phyloP scores from a whole-genome alignment of 2,113 vertebrate species.

The Perca flavescens region DNA sequence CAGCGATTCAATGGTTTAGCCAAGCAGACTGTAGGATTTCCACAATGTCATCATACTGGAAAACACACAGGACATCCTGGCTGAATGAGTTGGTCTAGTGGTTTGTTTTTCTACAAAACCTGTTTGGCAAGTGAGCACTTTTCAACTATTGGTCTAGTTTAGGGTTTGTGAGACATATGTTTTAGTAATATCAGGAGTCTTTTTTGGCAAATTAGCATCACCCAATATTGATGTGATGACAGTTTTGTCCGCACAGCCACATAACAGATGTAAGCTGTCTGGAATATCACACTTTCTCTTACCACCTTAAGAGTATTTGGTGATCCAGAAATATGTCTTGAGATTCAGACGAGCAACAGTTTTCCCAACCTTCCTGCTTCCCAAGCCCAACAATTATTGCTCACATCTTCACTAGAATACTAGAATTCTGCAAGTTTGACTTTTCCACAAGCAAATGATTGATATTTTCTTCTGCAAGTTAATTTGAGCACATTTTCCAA shows the following conservation, averaged over 20 bases:
- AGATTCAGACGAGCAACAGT: not conserved
- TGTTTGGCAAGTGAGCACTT: not conserved
- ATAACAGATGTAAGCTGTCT: slow-evolving; percentile 2
- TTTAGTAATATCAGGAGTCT: not conserved
- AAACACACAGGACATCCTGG: slow-evolving; percentile 8
- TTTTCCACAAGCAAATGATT: slow-evolving; percentile 18
- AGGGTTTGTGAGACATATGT: not conserved
- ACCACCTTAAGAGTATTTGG: not conserved
- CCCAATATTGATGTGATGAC: not conserved
- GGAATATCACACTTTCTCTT: not conserved
- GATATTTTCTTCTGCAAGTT: slow-evolving; percentile 23
- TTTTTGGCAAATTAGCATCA: not conserved
- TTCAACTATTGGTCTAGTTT: not conserved
- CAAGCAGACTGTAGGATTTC: slow-evolving; percentile 45
- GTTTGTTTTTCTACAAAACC: slow-evolving; percentile 3
- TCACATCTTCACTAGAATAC: not conserved
- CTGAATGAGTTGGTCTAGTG: slow-evolving; percentile 22
- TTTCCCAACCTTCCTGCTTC: not conserved
- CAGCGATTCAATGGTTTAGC: slow-evolving; percentile 44
- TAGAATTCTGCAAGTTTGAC: slow-evolving; percentile 28
- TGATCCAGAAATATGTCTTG: slow-evolving; percentile 2
- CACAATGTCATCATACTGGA: slow-evolving; percentile 29
- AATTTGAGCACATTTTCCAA: slow-evolving; percentile 1
- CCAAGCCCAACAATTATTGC: not conserved
- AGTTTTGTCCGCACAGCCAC: not conserved